phyloP scores from a whole-genome alignment of 2,888 invertebrate species.

The Carpatolechia fugitivella region DNA sequence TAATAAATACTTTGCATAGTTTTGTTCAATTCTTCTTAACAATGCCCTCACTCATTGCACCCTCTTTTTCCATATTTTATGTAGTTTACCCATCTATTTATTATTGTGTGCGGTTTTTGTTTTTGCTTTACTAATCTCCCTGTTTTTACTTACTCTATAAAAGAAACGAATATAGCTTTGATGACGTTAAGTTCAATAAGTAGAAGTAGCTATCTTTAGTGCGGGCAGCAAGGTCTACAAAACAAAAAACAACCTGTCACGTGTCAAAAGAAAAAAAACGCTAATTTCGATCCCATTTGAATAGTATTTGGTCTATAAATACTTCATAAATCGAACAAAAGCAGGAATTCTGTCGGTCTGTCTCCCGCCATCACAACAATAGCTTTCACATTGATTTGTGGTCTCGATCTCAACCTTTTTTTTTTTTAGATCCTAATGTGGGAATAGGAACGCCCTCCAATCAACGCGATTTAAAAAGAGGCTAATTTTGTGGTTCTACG shows the following conservation, averaged over 20 bases:
- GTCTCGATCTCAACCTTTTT: slow-evolving; percentile 1
- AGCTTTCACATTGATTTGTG: slow-evolving; percentile 19
- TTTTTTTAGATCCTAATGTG: slow-evolving; percentile 19
- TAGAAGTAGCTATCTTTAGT: too few species aligned
- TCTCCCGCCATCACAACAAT: slow-evolving; percentile 13
- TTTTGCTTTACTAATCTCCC: too few species aligned
- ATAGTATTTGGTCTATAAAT: neutral
- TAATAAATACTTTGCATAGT: too few species aligned
- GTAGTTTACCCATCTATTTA: too few species aligned
- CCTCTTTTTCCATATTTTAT: too few species aligned
- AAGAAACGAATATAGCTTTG: too few species aligned
- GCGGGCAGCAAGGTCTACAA: too few species aligned
- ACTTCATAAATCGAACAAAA: neutral
- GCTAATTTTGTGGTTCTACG: neutral
- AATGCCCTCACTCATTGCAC: too few species aligned
- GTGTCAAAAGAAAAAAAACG: neutral
- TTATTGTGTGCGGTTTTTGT: too few species aligned
- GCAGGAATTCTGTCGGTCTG: slow-evolving; percentile 4
- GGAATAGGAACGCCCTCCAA: slow-evolving; percentile 20
- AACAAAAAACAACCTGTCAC: neutral
- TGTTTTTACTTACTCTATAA: too few species aligned
- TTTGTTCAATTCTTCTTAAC: too few species aligned
- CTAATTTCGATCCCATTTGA: neutral
- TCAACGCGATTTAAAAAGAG: slow-evolving; percentile 16
- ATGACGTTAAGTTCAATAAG: too few species aligned